A percentile compares a stretch with the other conserved stretches of the same genome.
These are phyloP conservation scores for Phocides pigmalion DNA, from an alignment of 1,140 invertebrate genomes.

Conservation along the genomic window DNA sequence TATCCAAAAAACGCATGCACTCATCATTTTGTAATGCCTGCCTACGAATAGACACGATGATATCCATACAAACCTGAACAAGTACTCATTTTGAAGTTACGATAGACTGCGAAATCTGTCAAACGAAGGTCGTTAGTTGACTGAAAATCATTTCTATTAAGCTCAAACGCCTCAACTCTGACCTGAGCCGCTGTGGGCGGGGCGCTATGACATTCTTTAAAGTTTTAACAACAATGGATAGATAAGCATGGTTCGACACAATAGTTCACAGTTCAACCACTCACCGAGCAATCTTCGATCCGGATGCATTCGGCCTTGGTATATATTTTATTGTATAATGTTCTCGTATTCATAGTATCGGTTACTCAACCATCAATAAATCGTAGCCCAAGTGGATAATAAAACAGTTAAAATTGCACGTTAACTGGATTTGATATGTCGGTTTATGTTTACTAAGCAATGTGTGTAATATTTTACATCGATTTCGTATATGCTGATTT, in stretches of 20 bases:
- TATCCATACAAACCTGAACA: neutral
- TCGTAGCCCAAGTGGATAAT: slow-evolving; percentile 16
- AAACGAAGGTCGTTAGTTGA: slow-evolving; percentile 33
- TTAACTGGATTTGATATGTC: slow-evolving; percentile 20
- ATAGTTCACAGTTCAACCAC: slow-evolving; percentile 77
- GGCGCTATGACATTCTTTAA: slow-evolving; percentile 72
- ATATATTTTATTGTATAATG: slow-evolving; percentile 61
- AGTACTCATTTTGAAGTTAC: too few relatives aligned
- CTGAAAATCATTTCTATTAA: slow-evolving; percentile 41
- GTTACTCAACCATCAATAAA: slow-evolving; percentile 41
- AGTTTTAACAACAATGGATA: slow-evolving; percentile 69
- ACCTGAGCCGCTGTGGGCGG: slow-evolving; percentile 56
- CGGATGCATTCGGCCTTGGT: slow-evolving; percentile 67
- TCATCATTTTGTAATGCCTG: too few relatives aligned
- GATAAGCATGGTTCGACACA: slow-evolving; percentile 63
- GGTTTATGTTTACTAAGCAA: slow-evolving; percentile 2
- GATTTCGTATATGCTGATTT: neutral
- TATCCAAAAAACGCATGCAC: too few relatives aligned
- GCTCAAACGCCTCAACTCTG: slow-evolving; percentile 49
- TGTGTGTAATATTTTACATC: slow-evolving; percentile 15
- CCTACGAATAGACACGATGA: too few relatives aligned
- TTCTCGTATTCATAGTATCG: slow-evolving; percentile 48
- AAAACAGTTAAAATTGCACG: slow-evolving; percentile 31
- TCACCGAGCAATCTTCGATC: slow-evolving; percentile 67
- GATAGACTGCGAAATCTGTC: slow-evolving; percentile 11